Base-by-base conservation (phyloP, 1,140 invertebrate species). In the Batillaria attramentaria region DNA sequence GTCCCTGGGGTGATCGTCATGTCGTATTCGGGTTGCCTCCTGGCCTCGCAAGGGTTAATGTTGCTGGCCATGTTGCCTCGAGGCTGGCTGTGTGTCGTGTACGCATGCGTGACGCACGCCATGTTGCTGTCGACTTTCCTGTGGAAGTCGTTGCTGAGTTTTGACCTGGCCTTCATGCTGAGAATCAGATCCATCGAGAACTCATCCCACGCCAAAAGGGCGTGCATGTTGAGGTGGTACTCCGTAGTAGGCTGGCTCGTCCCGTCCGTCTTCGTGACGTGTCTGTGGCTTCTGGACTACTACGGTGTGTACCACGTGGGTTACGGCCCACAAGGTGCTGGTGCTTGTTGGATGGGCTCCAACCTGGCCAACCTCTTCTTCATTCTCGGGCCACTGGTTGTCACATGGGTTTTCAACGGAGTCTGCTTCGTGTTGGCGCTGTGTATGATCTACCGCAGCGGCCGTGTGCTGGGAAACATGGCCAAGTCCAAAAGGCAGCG, bases 151-250 rank as follows among this genome's bases (percentile, higher is more conserved):
- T 88, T 90, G 3, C 89, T 93, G 81, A 90, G 93, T 0, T 92
- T 92, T 84, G 92, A 93, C 82, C 90, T 93, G 6, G 93, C 91
- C 90, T 57, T 97, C 96, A 18, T 91, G 91, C 87, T 92, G 84
- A 93, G 60, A 35, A 16, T n/a, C n/a, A 69, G 79, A 54, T 54
- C 46, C 6, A 8, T 50, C 8, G n/a, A 43, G 1, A 31, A 20
- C n/a, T 42, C 18, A 18, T 43, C 39, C 1, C 10, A 37, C 43
- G 37, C 50, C 13, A 46, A 41, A 50, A 70, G 76, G 70, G n/a
- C 42, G 0, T 37, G 5, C 5, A 50, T 31, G 18, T 70, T 79
- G 46, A 33, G 43, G 3, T 41, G 18, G 8, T 79, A 68, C 66
- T 6, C 46, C 28, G 20, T 50, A 16, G 50, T 74, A 0, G 73